A percentile compares a stretch with the other conserved stretches of the same genome.
Evolutionary conservation across 2,113 vertebrate species (phyloP).

Genomic region (Myxocyprinus asiaticus): DNA sequence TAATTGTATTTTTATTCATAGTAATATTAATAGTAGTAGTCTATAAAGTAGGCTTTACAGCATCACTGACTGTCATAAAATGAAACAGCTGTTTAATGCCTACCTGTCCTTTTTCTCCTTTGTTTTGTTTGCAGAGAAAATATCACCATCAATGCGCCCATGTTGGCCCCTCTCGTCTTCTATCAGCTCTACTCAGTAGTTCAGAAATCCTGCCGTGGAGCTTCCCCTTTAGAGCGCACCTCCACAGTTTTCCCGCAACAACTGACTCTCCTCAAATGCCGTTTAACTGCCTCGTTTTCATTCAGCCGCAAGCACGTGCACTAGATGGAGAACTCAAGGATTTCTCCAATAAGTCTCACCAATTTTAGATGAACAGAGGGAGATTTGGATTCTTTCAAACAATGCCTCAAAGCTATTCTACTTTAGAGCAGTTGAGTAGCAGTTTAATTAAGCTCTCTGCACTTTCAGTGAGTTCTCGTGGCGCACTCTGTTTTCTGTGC

Average conservation of each 20-base stretch:
- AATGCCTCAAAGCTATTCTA: constrained; percentile 20
- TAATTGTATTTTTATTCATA: too few species aligned
- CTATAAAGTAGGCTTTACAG: too few species aligned
- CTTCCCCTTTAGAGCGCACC: not conserved
- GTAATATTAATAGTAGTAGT: too few species aligned
- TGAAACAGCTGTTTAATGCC: constrained; percentile 23
- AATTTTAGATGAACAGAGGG: constrained; percentile 61
- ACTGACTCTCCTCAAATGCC: not conserved
- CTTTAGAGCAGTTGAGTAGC: constrained; percentile 68
- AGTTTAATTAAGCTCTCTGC: constrained; percentile 57
- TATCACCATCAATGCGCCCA: constrained; percentile 65
- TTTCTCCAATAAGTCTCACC: constrained; percentile 31
- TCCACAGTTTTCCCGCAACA: not conserved
- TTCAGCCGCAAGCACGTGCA: too few species aligned
- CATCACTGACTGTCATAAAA: not conserved
- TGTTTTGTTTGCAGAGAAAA: constrained; percentile 73
- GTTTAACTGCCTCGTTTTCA: not conserved
- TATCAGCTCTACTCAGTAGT: constrained; percentile 51
- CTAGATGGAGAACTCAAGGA: not conserved
- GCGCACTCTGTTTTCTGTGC: constrained; percentile 41
- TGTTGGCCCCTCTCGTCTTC: constrained; percentile 56
- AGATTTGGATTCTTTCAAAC: constrained; percentile 21
- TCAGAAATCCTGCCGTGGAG: constrained; percentile 43
- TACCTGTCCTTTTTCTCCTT: constrained; percentile 69
- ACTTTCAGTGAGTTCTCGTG: not conserved